These are phyloP conservation scores for Manis crassicaudata DNA, from an alignment of 2,797 vertebrate genomes.

Conservation along the genomic window DNA sequence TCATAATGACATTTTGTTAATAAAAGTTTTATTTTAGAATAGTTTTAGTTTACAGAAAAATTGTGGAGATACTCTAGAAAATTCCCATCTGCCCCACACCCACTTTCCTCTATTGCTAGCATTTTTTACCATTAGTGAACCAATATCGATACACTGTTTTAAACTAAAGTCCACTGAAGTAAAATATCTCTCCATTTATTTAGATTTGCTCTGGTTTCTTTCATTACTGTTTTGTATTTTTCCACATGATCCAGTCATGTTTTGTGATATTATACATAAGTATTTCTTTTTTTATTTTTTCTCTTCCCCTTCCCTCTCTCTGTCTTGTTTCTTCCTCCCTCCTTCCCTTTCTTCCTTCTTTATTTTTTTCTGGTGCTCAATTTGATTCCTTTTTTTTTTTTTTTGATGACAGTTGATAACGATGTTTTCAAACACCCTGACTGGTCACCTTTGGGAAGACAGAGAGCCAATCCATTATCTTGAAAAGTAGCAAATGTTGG, in stretches of 20 bases:
- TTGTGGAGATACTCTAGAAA: background rate
- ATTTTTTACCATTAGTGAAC: background rate
- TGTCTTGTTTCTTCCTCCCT: background rate
- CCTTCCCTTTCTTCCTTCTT: background rate
- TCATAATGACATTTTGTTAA: slow-evolving; percentile 1
- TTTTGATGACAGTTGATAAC: background rate
- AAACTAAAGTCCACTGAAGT: background rate
- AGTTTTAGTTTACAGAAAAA: slow-evolving; percentile 10
- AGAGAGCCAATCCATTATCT: background rate
- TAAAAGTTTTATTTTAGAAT: background rate
- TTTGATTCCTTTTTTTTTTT: background rate
- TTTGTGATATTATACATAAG: background rate
- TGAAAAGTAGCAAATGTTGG: background rate
- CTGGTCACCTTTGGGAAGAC: background rate
- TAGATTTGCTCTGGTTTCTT: background rate
- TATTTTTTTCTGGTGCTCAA: background rate
- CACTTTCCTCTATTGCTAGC: background rate
- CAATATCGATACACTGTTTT: background rate
- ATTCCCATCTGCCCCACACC: background rate
- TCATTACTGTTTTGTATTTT: background rate
- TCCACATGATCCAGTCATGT: background rate
- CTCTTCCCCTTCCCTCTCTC: too few species aligned
- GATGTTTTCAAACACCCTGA: background rate
- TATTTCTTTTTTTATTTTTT: background rate
- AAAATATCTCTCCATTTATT: background rate